Conservation (phyloP, 2,113 vertebrate genomes). For the Prolemur simus region DNA sequence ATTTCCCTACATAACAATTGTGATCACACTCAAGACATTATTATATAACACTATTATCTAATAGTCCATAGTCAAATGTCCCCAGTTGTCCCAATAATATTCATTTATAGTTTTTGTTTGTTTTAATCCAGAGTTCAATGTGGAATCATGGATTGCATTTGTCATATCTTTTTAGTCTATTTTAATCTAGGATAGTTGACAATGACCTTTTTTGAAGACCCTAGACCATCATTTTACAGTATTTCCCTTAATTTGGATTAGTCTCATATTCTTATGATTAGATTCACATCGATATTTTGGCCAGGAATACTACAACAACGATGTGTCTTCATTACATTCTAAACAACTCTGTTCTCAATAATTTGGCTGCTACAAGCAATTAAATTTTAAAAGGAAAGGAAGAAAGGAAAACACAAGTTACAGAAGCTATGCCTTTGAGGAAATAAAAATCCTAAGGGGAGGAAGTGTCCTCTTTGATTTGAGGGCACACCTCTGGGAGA, state of each 20-base stretch:
- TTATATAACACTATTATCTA: background rate
- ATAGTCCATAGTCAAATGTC: background rate
- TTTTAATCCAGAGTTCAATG: background rate
- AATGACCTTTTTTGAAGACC: background rate
- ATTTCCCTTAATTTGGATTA: background rate
- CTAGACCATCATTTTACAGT: background rate
- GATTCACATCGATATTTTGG: background rate
- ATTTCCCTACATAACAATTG: no score
- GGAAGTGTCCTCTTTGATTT: background rate
- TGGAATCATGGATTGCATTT: background rate
- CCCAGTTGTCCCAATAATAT: background rate
- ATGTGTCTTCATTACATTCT: background rate
- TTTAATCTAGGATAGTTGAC: background rate
- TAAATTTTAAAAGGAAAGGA: background rate
- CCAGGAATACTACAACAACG: background rate
- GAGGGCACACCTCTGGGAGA: background rate
- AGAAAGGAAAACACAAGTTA: background rate
- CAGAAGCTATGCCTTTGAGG: background rate
- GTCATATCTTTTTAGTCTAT: background rate
- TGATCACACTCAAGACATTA: background rate
- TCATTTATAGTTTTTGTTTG: background rate
- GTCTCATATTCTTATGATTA: background rate
- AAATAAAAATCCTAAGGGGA: background rate
- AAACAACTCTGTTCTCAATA: background rate
- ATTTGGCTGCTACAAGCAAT: background rate